Evolutionary conservation across 2,888 invertebrate species (phyloP), one percentile per base, ranked within the genome.

Genomic region (Siphlonurus alternatus): DNA sequence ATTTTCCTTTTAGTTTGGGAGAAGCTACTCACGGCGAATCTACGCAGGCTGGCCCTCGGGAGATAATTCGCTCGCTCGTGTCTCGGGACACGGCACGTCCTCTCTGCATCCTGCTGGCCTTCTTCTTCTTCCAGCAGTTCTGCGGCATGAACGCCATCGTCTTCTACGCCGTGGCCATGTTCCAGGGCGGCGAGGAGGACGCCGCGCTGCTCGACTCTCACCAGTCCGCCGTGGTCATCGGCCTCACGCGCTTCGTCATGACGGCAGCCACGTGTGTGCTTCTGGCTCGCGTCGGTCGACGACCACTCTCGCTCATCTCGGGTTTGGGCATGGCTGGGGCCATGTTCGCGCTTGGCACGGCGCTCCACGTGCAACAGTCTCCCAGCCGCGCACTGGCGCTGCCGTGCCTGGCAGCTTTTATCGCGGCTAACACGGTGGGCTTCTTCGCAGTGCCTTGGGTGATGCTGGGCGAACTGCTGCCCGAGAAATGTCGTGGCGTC

Each of bases 401-500:
- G 18, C n/a, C 61, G 1, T 38, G 60, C 53, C 22, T 64, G 18
- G 22, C 56, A 18, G 56, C 19, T 7, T 56, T 56, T 20, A 56
- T 56, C 20, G 56, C 56, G 5, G n/a, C 22, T 20, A 56, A 56
- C 25, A 61, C 61, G 2, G 24, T 61, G 22, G 65, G 65, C 10
- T 59, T 65, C 60, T 25, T 62, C 1, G 62, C 65, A n/a, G 24
- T 65, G 18, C 65, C 65, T 1, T 65, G 65, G 65, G 62, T 61
- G 23, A 54, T 65, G 25, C 51, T 56, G 1, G 59, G 62, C n/a
- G 65, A 65, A 51, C 59, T 65, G 25, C 53, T 65, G 19, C 65
- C 65, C 0, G 59, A 53, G 18, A 25, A 22, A 59, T 56, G 62
- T 7, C 54, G 65, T 20, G 62, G 65, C 5, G 15, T 65, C 1